Evolutionary conservation across 2,797 vertebrate species (phyloP), one percentile per base, ranked within the genome.

Genomic region (Enteromius viviparus): DNA sequence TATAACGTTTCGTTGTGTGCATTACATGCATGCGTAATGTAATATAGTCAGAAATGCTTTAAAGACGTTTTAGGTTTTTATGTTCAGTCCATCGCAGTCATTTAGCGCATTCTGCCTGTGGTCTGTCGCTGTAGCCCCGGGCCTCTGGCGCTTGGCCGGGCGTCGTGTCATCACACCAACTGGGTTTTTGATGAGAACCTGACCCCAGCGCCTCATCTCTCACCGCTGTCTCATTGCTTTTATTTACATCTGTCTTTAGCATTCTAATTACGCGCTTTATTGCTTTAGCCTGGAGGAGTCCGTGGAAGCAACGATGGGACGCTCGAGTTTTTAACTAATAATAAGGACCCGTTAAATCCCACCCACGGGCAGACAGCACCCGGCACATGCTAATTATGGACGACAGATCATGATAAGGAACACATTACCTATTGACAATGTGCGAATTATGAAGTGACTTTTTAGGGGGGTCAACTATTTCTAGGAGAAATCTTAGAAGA

Each of bases 191-290:
- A 96, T 96, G 95, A 95, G 95, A 94, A 93, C 94, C 95, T 96
- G 96, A 96, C 96, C 96, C 95, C 92, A 93, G 94, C 93, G 91
- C 95, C 94, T 95, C 96, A 96, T 96, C 96, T 96, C 96, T 98
- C 97, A 97, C 93, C 94, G 94, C 96, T 94, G 95, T 96, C 96
- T 97, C 96, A 95, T 97, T 96, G 95, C 95, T 94, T 96, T 98
- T 98, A 98, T 99, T 98, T 98, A 99, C 97, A 97, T 97, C 97
- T 97, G 95, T 98, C 97, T 97, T 99, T 98, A 97, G 97, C 97
- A 97, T 96, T 96, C 96, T 99, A 98, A 99, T 99, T 97, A 98
- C 96, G 95, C 94, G 93, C 96, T 96, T 98, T 97, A 99, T 98
- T 98, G 96, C 97, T 98, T 98, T 98, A 91, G 97, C 98, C 98